Evolutionary conservation across 2,888 invertebrate genomes (phyloP).

Genomic region (Stratiomys singularior): DNA sequence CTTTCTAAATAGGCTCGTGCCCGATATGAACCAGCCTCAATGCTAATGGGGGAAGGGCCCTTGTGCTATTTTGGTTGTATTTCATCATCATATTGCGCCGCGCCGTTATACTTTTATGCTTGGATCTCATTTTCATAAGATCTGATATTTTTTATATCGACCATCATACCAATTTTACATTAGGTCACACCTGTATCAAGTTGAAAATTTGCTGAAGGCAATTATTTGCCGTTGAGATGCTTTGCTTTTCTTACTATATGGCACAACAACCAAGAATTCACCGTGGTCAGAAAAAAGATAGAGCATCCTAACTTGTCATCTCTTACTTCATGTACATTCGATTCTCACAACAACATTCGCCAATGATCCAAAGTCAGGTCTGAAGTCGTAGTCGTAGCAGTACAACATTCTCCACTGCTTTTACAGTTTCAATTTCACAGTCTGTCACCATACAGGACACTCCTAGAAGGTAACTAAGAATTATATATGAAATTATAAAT

Average conservation of each 20-base stretch:
- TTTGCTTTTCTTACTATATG: constrained; percentile 13
- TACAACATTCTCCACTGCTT: too few relatives aligned
- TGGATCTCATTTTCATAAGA: constrained; percentile 43
- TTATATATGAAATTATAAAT: too few relatives aligned
- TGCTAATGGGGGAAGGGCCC: constrained; percentile 52
- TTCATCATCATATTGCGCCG: constrained; percentile 53
- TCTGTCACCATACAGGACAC: too few relatives aligned
- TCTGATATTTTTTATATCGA: neutral
- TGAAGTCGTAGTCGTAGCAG: too few relatives aligned
- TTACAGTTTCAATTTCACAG: too few relatives aligned
- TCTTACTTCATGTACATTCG: too few relatives aligned
- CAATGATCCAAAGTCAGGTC: too few relatives aligned
- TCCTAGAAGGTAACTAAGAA: too few relatives aligned
- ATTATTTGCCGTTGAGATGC: constrained; percentile 36
- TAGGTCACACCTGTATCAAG: constrained; percentile 37
- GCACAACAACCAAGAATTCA: constrained; percentile 19
- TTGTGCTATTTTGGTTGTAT: too few relatives aligned
- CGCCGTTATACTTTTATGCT: constrained; percentile 52
- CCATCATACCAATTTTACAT: neutral
- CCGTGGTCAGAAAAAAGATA: constrained; percentile 21
- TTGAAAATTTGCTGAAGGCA: constrained; percentile 47
- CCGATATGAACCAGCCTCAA: constrained; percentile 52
- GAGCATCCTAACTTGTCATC: constrained; percentile 32
- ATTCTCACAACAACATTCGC: too few relatives aligned
- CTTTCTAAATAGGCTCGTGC: constrained; percentile 54